Evolutionary conservation across 2,888 invertebrate genomes (phyloP).

Genomic region (Reticulitermes lucifugus): DNA sequence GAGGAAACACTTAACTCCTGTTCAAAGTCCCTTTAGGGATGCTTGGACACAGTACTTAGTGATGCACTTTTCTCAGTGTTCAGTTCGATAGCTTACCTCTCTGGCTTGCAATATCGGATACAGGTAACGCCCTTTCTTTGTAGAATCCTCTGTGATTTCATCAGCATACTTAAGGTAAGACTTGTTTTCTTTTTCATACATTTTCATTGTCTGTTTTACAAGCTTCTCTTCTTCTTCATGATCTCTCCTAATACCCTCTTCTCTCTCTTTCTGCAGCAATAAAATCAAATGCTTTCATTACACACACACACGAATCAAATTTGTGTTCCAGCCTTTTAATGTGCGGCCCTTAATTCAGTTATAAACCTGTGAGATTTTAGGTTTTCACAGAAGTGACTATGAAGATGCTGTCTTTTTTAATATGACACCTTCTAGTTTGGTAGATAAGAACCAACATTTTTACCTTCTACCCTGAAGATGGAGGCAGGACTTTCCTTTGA

Average conservation of each 20-base stretch:
- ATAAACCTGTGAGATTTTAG: too few species aligned
- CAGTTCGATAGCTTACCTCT: background rate
- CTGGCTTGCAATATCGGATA: background rate
- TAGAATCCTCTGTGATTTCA: constrained; percentile 1
- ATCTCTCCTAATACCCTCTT: background rate
- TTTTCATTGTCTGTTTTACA: too few species aligned
- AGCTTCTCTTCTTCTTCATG: background rate
- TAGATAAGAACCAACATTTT: background rate
- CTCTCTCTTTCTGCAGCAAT: background rate
- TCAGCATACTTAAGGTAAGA: background rate
- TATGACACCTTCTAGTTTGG: background rate
- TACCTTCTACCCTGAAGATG: background rate
- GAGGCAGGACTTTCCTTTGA: too few species aligned
- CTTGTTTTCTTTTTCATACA: background rate
- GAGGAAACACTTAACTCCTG: too few species aligned
- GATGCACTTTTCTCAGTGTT: background rate
- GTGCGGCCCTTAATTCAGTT: too few species aligned
- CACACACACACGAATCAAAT: background rate
- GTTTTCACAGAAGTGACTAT: too few species aligned
- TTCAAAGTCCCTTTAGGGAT: too few species aligned
- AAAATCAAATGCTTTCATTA: background rate
- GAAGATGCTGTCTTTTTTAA: background rate
- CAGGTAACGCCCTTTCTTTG: background rate
- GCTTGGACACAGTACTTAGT: too few species aligned
- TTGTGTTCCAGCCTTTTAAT: background rate